Conservation (phyloP, 1,140 invertebrate species). For the Zaprionus lachaisei region DNA sequence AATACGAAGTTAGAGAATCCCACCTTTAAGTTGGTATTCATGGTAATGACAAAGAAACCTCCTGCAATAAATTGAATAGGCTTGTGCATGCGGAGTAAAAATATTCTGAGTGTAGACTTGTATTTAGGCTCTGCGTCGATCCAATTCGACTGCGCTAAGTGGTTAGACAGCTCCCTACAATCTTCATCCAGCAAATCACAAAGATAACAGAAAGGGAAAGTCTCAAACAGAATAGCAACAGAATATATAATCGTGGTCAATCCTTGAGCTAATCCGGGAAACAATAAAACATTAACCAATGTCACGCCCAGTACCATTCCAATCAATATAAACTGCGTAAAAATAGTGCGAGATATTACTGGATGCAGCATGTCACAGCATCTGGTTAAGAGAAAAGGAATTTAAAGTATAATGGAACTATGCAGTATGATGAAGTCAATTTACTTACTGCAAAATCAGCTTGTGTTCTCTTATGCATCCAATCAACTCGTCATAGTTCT, state of each 20-base stretch:
- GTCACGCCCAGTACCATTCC: constrained; percentile 8
- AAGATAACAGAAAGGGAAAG: constrained; percentile 20
- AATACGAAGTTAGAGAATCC: background rate
- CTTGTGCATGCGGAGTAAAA: constrained; percentile 9
- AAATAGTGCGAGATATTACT: constrained; percentile 10
- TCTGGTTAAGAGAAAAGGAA: background rate
- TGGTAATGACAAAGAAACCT: constrained; percentile 14
- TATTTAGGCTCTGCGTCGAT: constrained; percentile 20
- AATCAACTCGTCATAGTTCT: constrained; percentile 55
- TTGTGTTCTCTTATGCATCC: constrained; percentile 53
- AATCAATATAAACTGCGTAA: constrained; percentile 18
- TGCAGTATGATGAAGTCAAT: background rate
- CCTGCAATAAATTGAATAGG: constrained; percentile 24
- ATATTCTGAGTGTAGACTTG: constrained; percentile 16
- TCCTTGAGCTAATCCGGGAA: background rate
- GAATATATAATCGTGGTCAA: background rate
- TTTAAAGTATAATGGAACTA: background rate
- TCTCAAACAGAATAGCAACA: constrained; percentile 13
- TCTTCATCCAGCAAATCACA: constrained; percentile 27
- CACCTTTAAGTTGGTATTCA: constrained; percentile 18
- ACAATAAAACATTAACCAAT: constrained; percentile 2
- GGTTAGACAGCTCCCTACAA: constrained; percentile 2
- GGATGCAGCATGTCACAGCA: constrained; percentile 6
- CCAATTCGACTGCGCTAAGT: constrained; percentile 24
- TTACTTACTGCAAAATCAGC: constrained; percentile 40